Percentiles rank a stretch among this genome's conserved stretches.
Conservation (phyloP, 2,797 vertebrate species). For the Falco berigora region DNA sequence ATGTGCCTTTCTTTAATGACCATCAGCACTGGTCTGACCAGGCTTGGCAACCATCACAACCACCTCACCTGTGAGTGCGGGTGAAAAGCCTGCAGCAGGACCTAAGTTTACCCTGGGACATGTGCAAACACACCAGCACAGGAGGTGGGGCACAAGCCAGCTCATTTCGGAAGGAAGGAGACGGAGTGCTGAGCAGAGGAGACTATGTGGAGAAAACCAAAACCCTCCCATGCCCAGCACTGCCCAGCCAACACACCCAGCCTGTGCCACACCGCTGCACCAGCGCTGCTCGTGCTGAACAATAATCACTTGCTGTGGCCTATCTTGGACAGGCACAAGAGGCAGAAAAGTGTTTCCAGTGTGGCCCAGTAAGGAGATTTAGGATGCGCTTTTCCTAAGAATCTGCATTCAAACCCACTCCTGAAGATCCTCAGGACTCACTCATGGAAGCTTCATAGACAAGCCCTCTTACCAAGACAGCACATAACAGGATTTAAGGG, state of each 20-base stretch:
- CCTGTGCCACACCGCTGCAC: fast-evolving
- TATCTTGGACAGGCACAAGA: neutral
- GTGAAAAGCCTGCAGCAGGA: neutral
- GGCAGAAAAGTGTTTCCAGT: neutral
- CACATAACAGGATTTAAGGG: neutral
- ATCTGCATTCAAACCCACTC: neutral
- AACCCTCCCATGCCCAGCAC: neutral
- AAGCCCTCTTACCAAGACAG: neutral
- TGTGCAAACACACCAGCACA: neutral
- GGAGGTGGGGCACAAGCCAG: neutral
- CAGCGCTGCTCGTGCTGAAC: neutral
- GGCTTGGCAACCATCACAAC: neutral
- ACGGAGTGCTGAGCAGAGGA: neutral
- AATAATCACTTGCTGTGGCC: neutral
- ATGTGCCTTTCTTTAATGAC: neutral
- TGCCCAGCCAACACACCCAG: neutral
- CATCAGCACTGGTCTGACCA: neutral
- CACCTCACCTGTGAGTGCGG: neutral
- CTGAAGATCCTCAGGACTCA: neutral
- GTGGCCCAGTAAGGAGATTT: neutral
- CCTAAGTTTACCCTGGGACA: neutral
- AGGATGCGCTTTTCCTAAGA: neutral
- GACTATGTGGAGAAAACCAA: neutral
- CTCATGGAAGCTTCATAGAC: neutral
- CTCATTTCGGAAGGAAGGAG: neutral